Base-by-base conservation (phyloP, 2,797 vertebrate genomes). In the Limnodromus scolopaceus region DNA sequence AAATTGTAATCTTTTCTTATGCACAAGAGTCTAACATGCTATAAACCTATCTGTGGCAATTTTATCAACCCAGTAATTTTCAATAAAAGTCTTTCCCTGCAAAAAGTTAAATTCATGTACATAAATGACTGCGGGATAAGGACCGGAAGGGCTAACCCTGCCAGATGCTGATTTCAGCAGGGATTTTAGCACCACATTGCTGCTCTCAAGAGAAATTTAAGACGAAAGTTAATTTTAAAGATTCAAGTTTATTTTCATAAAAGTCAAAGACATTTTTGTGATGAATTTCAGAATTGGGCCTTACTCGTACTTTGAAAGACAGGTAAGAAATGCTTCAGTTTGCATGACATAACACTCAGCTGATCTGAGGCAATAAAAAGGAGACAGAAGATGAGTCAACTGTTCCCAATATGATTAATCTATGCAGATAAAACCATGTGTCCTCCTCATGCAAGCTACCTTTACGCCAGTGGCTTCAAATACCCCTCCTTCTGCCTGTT, bases 391-490 rank as follows among this genome's bases (percentile, higher is more conserved):
- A 58, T 7, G 3, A 76, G 45, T 32, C 55, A 89, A 10, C 6
- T 53, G 12, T 51, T 78, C 39, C 69, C 17, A 39, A 1, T 10
- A 6, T 12, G 68, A 71, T 91, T 57, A 77, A 83, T 60, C 20
- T 45, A 10, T 0, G 1, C 54, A 90, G 51, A 70, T 28, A 84
- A 81, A 72, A 25, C 9, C 28, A 16, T 3, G 11, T 0, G 0
- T 36, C 13, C 19, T 80, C 39, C 14, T 32, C 19, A 15, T 16
- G 11, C 11, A 66, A 92, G n/a, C 45, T 34, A 16, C 27, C 13
- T 76, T 55, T 58, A 45, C 14, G 60, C 13, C 3, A 3, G 22
- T 25, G 54, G 8, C 23, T 87, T 66, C 43, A 43, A 41, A 28
- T 15, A 57, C 43, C 80, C 77, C 90, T 69, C 23, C n/a, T 57